Evolutionary conservation across 1,140 invertebrate genomes (phyloP).

Genomic region (Spodoptera frugiperda): DNA sequence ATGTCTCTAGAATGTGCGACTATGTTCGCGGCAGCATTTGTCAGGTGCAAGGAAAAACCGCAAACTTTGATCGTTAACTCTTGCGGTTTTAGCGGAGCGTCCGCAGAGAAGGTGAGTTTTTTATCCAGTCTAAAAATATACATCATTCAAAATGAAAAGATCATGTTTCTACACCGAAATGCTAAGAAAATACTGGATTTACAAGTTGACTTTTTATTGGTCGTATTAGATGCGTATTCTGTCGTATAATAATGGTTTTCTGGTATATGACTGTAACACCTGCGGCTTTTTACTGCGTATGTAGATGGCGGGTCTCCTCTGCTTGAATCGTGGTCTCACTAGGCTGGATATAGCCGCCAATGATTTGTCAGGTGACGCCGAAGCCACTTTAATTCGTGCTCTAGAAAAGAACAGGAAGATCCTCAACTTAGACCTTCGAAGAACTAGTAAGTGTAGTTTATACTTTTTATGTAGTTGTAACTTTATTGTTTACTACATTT

Average conservation of each 20-base stretch:
- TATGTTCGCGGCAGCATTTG: slow-evolving; percentile 79
- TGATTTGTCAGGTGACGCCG: slow-evolving; percentile 79
- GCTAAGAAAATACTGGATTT: too few relatives aligned
- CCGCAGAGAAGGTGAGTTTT: slow-evolving; percentile 73
- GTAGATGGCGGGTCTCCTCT: slow-evolving; percentile 81
- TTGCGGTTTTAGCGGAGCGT: slow-evolving; percentile 75
- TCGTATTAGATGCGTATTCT: too few relatives aligned
- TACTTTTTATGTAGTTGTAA: too few relatives aligned
- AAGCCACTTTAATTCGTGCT: slow-evolving; percentile 73
- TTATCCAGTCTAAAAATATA: not conserved
- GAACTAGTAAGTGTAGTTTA: slow-evolving; percentile 72
- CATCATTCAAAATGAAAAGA: too few relatives aligned
- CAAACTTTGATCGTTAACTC: slow-evolving; percentile 80
- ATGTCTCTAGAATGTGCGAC: slow-evolving; percentile 80
- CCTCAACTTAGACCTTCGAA: slow-evolving; percentile 74
- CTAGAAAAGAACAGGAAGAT: slow-evolving; percentile 76
- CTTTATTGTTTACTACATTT: too few relatives aligned
- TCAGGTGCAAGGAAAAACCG: slow-evolving; percentile 82
- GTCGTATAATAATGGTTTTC: not conserved
- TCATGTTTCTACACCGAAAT: too few relatives aligned
- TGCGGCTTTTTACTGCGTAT: slow-evolving; percentile 44
- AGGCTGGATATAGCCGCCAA: slow-evolving; percentile 82
- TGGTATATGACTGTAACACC: not conserved
- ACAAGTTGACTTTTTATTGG: too few relatives aligned
- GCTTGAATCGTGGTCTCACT: slow-evolving; percentile 78